These are phyloP conservation scores for Caretta caretta DNA, from an alignment of 2,113 vertebrate species.

Conservation along the genomic window DNA sequence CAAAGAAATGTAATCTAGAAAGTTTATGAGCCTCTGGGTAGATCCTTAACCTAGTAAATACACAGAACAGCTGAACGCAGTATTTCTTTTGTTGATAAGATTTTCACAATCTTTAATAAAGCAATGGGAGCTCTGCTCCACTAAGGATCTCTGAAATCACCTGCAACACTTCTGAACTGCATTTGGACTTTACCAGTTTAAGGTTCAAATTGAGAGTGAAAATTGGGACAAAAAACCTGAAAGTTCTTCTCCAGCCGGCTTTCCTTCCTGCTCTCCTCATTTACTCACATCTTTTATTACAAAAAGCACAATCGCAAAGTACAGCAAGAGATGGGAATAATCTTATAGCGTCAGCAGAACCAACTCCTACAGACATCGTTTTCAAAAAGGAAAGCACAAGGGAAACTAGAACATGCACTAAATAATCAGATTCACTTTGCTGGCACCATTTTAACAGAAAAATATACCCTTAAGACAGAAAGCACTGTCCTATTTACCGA, in stretches of 20 bases:
- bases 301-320: background rate
- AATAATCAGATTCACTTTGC: background rate
- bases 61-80: slow-evolving; percentile 18
- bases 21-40: background rate
- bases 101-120: slow-evolving; percentile 37
- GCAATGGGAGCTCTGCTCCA: background rate
- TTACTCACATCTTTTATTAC: background rate
- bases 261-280: background rate
- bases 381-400: slow-evolving; percentile 35
- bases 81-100: slow-evolving; percentile 60
- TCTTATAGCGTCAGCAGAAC: background rate
- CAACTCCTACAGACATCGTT: background rate
- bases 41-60: slow-evolving; percentile 36
- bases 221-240: background rate
- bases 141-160: background rate
- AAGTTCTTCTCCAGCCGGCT: background rate
- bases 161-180: background rate
- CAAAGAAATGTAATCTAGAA: slow-evolving; percentile 22
- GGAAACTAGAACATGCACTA: slow-evolving; percentile 35
- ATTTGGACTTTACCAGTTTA: background rate
- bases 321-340: background rate
- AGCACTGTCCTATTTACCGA: slow-evolving; percentile 21
- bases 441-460: background rate
- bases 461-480: slow-evolving; percentile 7
- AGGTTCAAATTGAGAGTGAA: background rate